Conservation (phyloP, 2,888 invertebrate genomes). For the Drosophila colorata region DNA sequence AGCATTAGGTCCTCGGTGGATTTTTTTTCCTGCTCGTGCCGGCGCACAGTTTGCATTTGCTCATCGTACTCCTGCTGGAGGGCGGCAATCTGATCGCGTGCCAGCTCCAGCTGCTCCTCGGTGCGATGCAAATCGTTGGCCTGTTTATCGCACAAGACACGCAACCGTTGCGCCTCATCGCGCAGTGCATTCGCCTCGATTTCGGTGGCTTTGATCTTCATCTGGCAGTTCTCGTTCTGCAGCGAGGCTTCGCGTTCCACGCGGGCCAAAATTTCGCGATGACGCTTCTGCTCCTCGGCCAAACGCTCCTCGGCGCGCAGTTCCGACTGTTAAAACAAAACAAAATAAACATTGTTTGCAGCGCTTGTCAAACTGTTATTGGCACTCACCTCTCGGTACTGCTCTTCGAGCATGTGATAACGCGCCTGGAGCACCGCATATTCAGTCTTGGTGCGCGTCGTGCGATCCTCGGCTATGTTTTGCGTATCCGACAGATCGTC, state of each 20-base stretch:
- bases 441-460: conserved; percentile 95
- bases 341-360: background rate
- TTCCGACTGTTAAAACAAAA: conserved; percentile 87
- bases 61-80: conserved; percentile 87
- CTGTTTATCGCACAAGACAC: conserved; percentile 88
- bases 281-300: conserved; percentile 93
- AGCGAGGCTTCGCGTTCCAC: conserved; percentile 93
- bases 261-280: conserved; percentile 92
- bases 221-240: conserved; percentile 91
- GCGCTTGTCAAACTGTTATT: background rate
- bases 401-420: conserved; percentile 96
- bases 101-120: conserved; percentile 87
- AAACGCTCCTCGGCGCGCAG: conserved; percentile 90
- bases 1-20: conserved; percentile 88
- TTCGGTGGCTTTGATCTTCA: conserved; percentile 90
- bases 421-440: conserved; percentile 96
- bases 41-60: conserved; percentile 87
- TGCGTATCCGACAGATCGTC: conserved; percentile 95
- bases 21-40: conserved; percentile 85
- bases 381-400: conserved; percentile 87
- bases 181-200: conserved; percentile 88
- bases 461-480: conserved; percentile 94
- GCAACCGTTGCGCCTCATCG: conserved; percentile 88
- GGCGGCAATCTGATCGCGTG: conserved; percentile 86
- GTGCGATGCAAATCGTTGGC: conserved; percentile 87